Percentiles rank a stretch among this genome's conserved stretches.
phyloP scores from a whole-genome alignment of 2,797 vertebrate genomes.

The Hipposideros larvatus region DNA sequence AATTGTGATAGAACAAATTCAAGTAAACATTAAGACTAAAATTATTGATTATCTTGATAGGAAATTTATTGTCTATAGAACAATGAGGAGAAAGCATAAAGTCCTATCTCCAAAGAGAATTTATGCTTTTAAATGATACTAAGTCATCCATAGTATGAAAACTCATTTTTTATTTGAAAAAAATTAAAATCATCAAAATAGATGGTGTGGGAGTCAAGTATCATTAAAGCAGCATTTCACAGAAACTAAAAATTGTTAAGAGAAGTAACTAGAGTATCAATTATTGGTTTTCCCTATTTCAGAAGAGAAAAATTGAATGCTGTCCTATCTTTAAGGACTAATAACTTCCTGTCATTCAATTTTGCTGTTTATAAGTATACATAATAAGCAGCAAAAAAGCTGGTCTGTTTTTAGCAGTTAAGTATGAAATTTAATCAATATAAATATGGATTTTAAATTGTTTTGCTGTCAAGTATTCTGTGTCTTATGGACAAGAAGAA shows the following conservation, averaged over 20 bases:
- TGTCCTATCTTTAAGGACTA: background rate
- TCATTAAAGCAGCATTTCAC: background rate
- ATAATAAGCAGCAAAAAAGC: background rate
- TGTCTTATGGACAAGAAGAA: conserved; percentile 1
- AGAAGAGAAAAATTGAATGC: background rate
- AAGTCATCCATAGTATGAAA: conserved; percentile 3
- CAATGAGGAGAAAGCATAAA: background rate
- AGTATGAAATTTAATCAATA: background rate
- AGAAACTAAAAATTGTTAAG: conserved; percentile 2
- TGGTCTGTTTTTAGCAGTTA: background rate
- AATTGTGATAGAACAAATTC: background rate
- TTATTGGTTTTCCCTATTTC: background rate
- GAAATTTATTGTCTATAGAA: background rate
- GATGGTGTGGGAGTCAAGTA: background rate
- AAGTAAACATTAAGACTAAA: background rate
- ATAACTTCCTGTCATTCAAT: background rate
- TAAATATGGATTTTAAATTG: background rate
- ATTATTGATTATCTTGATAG: background rate
- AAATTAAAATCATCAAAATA: background rate
- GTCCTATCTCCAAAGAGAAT: background rate
- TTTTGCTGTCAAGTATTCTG: conserved; percentile 15
- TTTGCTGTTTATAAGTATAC: conserved; percentile 17
- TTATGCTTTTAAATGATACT: background rate
- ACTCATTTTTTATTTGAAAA: conserved; percentile 39
- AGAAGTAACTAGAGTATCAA: background rate